phyloP scores from a whole-genome alignment of 2,797 vertebrate genomes.

The Semaprochilodus insignis region DNA sequence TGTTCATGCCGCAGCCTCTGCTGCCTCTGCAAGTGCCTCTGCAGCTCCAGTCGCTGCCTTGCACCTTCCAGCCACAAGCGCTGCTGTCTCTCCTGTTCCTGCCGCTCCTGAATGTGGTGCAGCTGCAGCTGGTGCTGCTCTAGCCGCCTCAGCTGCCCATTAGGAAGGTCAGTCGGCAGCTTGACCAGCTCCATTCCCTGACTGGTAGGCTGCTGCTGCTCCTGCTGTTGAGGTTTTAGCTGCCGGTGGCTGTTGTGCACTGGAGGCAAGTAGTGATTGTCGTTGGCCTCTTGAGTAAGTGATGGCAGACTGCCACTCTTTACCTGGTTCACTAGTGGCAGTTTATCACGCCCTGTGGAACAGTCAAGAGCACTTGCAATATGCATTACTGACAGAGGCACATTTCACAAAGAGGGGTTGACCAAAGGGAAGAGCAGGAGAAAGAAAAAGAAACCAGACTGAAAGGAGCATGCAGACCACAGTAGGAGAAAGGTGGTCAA shows the following conservation, averaged over 20 bases:
- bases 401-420: slow-evolving; percentile 68
- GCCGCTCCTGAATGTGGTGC: slow-evolving; percentile 67
- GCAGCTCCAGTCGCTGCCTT: slow-evolving; percentile 44
- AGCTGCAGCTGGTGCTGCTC: slow-evolving; percentile 72
- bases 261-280: slow-evolving; percentile 49
- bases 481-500: slow-evolving; percentile 39
- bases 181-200: slow-evolving; percentile 5
- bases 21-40: slow-evolving; percentile 39
- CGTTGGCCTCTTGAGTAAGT: slow-evolving; percentile 42
- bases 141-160: slow-evolving; percentile 67
- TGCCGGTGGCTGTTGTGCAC: slow-evolving; percentile 28
- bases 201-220: background rate
- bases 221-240: background rate
- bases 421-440: slow-evolving; percentile 66
- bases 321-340: slow-evolving; percentile 5
- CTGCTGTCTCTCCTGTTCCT: slow-evolving; percentile 68
- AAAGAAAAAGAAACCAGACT: slow-evolving; percentile 57
- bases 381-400: slow-evolving; percentile 68
- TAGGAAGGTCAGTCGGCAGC: slow-evolving; percentile 1
- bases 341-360: slow-evolving; percentile 75
- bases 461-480: slow-evolving; percentile 61
- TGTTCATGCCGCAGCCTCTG: slow-evolving; percentile 24
- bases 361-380: slow-evolving; percentile 80
- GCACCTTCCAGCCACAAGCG: slow-evolving; percentile 34
- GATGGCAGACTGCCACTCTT: slow-evolving; percentile 13